phyloP scores from a whole-genome alignment of 2,888 invertebrate genomes.

The Sipha maydis region DNA sequence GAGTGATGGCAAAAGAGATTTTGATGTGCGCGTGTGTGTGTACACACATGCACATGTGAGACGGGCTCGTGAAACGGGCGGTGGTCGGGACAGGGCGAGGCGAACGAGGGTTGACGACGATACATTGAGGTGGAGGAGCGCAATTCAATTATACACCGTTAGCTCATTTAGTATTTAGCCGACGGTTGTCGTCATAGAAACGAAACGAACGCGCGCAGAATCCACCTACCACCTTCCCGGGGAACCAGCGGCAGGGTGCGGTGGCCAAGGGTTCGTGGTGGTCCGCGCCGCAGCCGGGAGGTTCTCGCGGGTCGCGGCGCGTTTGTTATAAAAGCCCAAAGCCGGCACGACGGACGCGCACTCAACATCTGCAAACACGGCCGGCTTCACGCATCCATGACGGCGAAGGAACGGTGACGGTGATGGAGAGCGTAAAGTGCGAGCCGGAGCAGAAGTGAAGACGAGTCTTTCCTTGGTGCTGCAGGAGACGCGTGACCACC shows the following conservation, averaged over 20 bases:
- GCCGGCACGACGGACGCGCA: background rate
- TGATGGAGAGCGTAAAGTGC: background rate
- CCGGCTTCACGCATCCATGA: background rate
- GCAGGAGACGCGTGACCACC: no score
- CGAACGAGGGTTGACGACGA: background rate
- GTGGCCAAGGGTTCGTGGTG: background rate
- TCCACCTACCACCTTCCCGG: conserved; percentile 5
- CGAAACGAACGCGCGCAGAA: conserved; percentile 32
- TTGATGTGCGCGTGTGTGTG: background rate
- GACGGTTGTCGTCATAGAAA: conserved; percentile 37
- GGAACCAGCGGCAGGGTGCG: background rate
- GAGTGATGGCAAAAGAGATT: background rate
- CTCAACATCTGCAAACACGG: background rate
- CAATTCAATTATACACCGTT: conserved; percentile 54
- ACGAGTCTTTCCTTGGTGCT: no score
- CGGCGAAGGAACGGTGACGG: background rate
- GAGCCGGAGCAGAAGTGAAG: background rate
- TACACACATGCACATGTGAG: background rate
- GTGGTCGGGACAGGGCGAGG: background rate
- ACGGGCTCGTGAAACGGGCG: background rate
- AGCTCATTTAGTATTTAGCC: conserved; percentile 56
- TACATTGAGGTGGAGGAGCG: background rate
- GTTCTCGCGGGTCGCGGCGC: background rate
- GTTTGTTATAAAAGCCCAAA: conserved; percentile 2
- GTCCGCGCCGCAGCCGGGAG: no score